Base-by-base conservation (phyloP, 2,797 vertebrate genomes). In the Pseudopleuronectes americanus region DNA sequence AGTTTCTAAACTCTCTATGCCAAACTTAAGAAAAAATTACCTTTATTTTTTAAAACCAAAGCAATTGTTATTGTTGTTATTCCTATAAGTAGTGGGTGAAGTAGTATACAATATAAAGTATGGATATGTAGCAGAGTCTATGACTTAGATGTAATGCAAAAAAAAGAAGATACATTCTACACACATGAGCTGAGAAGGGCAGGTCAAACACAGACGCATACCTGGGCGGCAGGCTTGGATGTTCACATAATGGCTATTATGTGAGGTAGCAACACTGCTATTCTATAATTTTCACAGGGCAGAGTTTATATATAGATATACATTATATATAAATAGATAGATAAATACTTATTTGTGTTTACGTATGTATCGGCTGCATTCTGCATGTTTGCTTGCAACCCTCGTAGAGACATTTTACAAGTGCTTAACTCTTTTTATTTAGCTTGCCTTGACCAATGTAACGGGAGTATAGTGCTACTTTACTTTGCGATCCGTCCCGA, bases 21-120 rank as follows among this genome's bases (percentile, higher is more conserved):
- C 94, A 95, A 95, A 94, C 92, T 91, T 45, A 85, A 73, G 74
- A 81, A 74, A 78, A 81, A 84, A 86, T 87, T 83, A 83, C 87
- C 84, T 91, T 93, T 94, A 92, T 94, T 95, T 95, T 94, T 93
- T 91, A 94, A 95, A 95, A 95, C 94, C 95, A 95, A 95, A 95
- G 95, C 94, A 94, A 95, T 94, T 93, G 87, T 92, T 89, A 85
- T 90, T 80, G 78, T 91, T 90, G 86, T 92, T 86, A 88, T 90
- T 87, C 82, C 73, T 90, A 91, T 91, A 83, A 87, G 88, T 92
- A 83, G 86, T 90, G 74, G 79, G 80, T 86, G 73, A 90, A 80
- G 58, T 91, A 88, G 85, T 85, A 81, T 71, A 89, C 61, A 82
- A 86, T 88, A 89, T 90, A 80, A 91, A 84, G 74, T 90, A 91